phyloP scores from a whole-genome alignment of 2,113 vertebrate genomes.

The Pterocles burchelli region DNA sequence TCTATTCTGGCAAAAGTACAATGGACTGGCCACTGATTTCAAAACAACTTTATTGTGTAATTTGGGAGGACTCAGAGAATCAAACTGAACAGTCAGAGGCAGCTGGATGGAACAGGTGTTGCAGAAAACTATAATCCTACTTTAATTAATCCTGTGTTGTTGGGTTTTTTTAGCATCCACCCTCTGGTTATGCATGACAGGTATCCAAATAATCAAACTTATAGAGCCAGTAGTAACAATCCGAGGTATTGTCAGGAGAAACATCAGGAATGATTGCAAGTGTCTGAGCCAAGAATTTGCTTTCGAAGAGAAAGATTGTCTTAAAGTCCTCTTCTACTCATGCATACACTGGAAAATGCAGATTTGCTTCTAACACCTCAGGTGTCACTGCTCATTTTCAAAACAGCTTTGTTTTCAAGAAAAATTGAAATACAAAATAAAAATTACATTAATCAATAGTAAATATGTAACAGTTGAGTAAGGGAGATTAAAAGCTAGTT shows the following conservation, averaged over 20 bases:
- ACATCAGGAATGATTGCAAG: slow-evolving; percentile 49
- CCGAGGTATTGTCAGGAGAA: slow-evolving; percentile 67
- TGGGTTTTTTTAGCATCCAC: slow-evolving; percentile 17
- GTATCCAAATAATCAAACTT: slow-evolving; percentile 70
- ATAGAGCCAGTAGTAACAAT: slow-evolving; percentile 52
- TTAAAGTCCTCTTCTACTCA: background rate
- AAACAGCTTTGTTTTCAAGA: background rate
- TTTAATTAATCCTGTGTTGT: slow-evolving; percentile 72
- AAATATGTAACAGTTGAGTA: background rate
- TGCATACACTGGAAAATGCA: background rate
- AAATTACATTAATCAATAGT: background rate
- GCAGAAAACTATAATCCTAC: slow-evolving; percentile 75
- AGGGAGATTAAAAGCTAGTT: background rate
- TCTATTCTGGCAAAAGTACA: slow-evolving; percentile 32
- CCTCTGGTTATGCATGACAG: slow-evolving; percentile 69
- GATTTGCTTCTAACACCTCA: background rate
- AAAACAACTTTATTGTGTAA: slow-evolving; percentile 66
- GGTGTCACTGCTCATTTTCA: background rate
- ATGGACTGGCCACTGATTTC: slow-evolving; percentile 40
- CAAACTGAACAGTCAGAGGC: slow-evolving; percentile 62
- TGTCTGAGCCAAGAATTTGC: slow-evolving; percentile 28
- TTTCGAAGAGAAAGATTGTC: slow-evolving; percentile 34
- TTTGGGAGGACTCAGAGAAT: slow-evolving; percentile 69
- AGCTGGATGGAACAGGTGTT: slow-evolving; percentile 78
- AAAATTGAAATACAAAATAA: background rate